Conservation (phyloP, 2,888 invertebrate species). For the Luffia ferchaultella region DNA sequence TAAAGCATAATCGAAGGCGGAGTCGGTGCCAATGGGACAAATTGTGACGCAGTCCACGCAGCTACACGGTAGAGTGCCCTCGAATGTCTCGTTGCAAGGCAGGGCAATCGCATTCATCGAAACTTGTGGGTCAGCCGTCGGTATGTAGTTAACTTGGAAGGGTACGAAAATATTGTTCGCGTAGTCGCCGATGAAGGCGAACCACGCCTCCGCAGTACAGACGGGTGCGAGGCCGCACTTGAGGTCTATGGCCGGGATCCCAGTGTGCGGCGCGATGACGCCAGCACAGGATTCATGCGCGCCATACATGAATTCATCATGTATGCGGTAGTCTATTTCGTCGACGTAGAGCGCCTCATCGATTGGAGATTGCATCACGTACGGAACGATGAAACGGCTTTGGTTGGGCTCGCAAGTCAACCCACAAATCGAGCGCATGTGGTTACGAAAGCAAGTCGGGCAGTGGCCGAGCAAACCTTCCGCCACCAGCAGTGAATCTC, state of each 20-base stretch:
- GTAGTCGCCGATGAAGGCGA: constrained; percentile 68
- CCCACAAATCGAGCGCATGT: constrained; percentile 79
- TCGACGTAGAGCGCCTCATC: constrained; percentile 40
- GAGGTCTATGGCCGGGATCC: constrained; percentile 77
- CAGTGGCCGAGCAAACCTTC: constrained; percentile 79
- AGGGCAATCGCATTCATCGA: constrained; percentile 51
- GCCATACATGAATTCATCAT: constrained; percentile 67
- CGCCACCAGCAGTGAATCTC: constrained; percentile 65
- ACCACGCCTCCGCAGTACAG: constrained; percentile 73
- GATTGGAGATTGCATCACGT: constrained; percentile 16
- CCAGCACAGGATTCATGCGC: constrained; percentile 82
- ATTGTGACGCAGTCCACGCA: constrained; percentile 77
- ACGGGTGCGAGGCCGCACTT: constrained; percentile 76
- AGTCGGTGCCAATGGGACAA: constrained; percentile 64
- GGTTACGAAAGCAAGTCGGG: constrained; percentile 81
- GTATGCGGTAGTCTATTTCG: constrained; percentile 57
- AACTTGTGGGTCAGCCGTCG: constrained; percentile 33
- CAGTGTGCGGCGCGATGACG: constrained; percentile 79
- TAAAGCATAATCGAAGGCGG: too few species aligned
- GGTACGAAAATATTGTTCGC: constrained; percentile 63
- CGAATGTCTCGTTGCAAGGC: constrained; percentile 68
- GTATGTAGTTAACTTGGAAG: constrained; percentile 69
- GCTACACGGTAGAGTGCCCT: constrained; percentile 71
- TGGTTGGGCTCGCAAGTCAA: constrained; percentile 83
- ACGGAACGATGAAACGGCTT: constrained; percentile 32